Evolutionary conservation across 2,113 vertebrate species (phyloP).

Genomic region (Cromileptes altivelis): DNA sequence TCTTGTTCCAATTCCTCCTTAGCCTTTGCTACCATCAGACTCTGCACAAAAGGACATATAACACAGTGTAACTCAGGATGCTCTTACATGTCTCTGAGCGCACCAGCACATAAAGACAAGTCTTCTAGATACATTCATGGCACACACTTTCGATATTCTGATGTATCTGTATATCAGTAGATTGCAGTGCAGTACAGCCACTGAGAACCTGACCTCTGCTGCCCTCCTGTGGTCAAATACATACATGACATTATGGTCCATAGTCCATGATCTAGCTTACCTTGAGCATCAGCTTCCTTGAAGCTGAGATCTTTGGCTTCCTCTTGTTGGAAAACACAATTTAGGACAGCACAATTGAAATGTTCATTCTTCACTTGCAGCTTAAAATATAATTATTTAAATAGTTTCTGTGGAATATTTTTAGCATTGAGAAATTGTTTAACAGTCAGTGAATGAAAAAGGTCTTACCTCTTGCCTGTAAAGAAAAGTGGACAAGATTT

Average conservation of each 20-base stretch:
- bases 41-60: slow-evolving; percentile 80
- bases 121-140: no score
- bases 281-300: slow-evolving; percentile 94
- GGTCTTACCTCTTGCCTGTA: slow-evolving; percentile 80
- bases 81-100: background rate
- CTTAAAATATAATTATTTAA: background rate
- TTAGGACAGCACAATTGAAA: slow-evolving; percentile 2
- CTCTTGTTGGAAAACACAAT: slow-evolving; percentile 73
- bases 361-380: fast-evolving
- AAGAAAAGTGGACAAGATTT: slow-evolving; percentile 17
- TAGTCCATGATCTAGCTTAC: slow-evolving; percentile 71
- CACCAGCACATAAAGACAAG: background rate
- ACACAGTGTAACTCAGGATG: background rate
- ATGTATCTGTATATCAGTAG: background rate
- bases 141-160: background rate
- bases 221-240: slow-evolving; percentile 39
- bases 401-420: background rate
- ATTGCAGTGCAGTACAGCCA: no score
- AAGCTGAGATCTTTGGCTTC: slow-evolving; percentile 96
- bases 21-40: slow-evolving; percentile 95
- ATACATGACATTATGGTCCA: background rate
- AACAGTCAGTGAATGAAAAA: background rate
- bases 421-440: background rate
- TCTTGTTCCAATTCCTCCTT: slow-evolving; percentile 95
- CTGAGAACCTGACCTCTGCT: slow-evolving; percentile 34